A percentile compares a stretch with the other conserved stretches of the same genome.
Evolutionary conservation across 1,140 invertebrate genomes (phyloP).

Genomic region (Ericerus pela): DNA sequence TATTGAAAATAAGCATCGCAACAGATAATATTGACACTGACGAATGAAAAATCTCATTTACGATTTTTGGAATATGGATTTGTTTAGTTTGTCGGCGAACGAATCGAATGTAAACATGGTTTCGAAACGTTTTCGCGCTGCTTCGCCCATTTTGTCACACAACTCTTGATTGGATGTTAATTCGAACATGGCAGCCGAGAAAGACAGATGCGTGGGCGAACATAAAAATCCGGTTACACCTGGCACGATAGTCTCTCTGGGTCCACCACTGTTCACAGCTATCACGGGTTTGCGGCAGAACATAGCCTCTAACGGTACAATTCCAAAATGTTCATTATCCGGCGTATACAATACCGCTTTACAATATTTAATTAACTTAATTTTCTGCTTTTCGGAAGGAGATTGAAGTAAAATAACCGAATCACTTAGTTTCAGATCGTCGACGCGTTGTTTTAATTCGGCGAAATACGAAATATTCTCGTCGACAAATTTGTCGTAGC

Average conservation of each 20-base stretch:
- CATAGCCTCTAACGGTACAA: slow-evolving; percentile 98
- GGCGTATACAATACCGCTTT: slow-evolving; percentile 87
- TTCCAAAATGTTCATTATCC: slow-evolving; percentile 95
- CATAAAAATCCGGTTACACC: slow-evolving; percentile 82
- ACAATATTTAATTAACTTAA: slow-evolving; percentile 56
- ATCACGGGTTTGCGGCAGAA: slow-evolving; percentile 82
- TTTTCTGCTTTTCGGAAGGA: slow-evolving; percentile 69
- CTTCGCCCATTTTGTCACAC: slow-evolving; percentile 44
- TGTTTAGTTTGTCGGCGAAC: slow-evolving; percentile 51
- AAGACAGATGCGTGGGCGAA: slow-evolving; percentile 45
- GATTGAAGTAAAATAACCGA: slow-evolving; percentile 75
- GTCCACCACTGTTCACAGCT: slow-evolving; percentile 89
- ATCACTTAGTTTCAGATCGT: slow-evolving; percentile 49
- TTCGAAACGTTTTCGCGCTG: slow-evolving; percentile 52
- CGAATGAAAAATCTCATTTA: too few species aligned
- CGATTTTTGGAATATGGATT: slow-evolving; percentile 42
- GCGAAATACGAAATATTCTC: slow-evolving; percentile 83
- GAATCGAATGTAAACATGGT: slow-evolving; percentile 64
- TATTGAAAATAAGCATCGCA: too few species aligned
- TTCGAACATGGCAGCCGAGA: slow-evolving; percentile 59
- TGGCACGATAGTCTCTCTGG: slow-evolving; percentile 80
- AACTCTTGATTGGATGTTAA: slow-evolving; percentile 33
- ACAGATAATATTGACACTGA: too few species aligned
- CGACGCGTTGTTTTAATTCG: slow-evolving; percentile 52
- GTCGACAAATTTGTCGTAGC: slow-evolving; percentile 76